phyloP scores from a whole-genome alignment of 2,888 invertebrate genomes.

The Pachycephus smyrnensis region DNA sequence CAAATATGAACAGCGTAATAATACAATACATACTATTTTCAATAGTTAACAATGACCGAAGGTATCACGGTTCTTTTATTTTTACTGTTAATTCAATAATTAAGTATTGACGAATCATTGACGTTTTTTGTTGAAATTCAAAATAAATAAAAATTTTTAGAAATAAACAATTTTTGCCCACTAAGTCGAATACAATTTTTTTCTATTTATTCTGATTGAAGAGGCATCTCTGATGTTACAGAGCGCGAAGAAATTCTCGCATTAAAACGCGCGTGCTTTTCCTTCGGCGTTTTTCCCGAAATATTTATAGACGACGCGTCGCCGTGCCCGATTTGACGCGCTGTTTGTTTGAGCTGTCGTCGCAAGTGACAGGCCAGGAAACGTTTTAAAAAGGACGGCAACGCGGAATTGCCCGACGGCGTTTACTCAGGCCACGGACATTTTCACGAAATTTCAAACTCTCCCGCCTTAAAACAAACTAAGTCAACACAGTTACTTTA shows the following conservation, averaged over 20 bases:
- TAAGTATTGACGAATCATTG: neutral
- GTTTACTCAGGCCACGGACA: constrained; percentile 12
- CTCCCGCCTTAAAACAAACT: neutral
- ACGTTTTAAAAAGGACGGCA: constrained; percentile 34
- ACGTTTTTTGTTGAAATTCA: neutral
- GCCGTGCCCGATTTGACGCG: constrained; percentile 38
- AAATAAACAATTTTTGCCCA: no score
- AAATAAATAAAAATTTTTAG: no score
- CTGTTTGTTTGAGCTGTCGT: constrained; percentile 61
- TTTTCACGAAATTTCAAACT: neutral
- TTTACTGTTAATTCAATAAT: neutral
- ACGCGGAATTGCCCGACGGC: constrained; percentile 18
- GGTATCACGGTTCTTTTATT: neutral
- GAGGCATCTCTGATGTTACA: neutral
- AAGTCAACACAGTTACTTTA: neutral
- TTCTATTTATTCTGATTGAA: no score
- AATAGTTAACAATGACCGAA: neutral
- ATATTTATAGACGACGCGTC: constrained; percentile 7
- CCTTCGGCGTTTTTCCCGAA: neutral
- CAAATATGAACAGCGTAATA: neutral
- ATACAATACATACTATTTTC: neutral
- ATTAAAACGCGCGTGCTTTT: neutral
- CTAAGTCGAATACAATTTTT: no score
- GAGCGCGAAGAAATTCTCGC: neutral
- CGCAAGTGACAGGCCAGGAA: constrained; percentile 41